Evolutionary conservation across 2,113 vertebrate genomes (phyloP), one percentile per base, ranked within the genome.

Genomic region (Amphiprion ocellaris): DNA sequence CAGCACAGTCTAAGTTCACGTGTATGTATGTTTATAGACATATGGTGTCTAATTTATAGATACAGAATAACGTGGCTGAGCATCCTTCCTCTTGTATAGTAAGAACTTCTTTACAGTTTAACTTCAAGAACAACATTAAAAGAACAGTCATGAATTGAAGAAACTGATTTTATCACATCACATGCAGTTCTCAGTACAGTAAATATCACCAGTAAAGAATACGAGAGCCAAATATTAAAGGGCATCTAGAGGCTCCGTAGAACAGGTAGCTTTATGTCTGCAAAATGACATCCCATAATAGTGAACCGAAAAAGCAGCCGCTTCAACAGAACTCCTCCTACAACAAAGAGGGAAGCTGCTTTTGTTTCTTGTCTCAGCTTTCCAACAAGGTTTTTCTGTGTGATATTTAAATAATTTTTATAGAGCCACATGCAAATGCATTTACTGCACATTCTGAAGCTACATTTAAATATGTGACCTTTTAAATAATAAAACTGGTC

Each of bases 351-450:
- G 11, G 14, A 76, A 55, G 26, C 24, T 12, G 33, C 23, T 53
- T 71, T 23, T 74, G 39, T 67, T 59, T 68, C 55, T 58, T 61
- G 30, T 69, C 10, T 53, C 19, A 75, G 54, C 65, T 83, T 79
- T 79, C 41, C 53, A 68, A 81, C 63, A 81, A 68, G 46, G 0
- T 60, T 72, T 68, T 37, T 65, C 5, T 74, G 50, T 71, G 19
- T 64, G 15, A 69, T 63, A 77, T 74, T 71, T 61, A 71, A 71
- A 79, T 71, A 3, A 49, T 67, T 63, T 37, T 50, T 26, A 78
- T 79, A 37, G 63, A 74, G 52, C 11, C 52, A 56, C 16, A 75
- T 85, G 73, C 2, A 82, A 81, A 85, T 85, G 9, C 21, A 24
- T 19, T 60, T 7, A 28, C 47, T 52, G 70, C 44, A 74, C 63